Evolutionary conservation across 1,140 invertebrate species (phyloP).

Genomic region (Bombus haemorrhoidalis): DNA sequence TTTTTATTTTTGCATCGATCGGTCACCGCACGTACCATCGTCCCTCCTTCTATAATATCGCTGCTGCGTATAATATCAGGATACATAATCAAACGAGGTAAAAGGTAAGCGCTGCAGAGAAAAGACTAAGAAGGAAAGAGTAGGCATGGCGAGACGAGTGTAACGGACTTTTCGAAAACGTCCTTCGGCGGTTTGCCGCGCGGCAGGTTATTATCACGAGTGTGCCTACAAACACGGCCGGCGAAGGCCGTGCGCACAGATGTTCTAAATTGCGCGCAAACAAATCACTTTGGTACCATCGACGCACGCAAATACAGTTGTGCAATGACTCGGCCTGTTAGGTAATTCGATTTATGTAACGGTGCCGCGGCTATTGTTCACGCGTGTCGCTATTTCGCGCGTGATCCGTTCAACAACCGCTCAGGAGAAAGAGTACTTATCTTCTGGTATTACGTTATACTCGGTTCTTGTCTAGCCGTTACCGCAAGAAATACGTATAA

Average conservation of each 20-base stretch:
- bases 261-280: slow-evolving; percentile 70
- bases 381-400: slow-evolving; percentile 31
- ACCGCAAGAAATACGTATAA: not conserved
- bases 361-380: slow-evolving; percentile 59
- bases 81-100: no score
- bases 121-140: not conserved
- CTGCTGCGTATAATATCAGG: no score
- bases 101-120: not conserved
- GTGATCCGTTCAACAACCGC: not conserved
- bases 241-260: slow-evolving; percentile 64
- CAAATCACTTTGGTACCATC: slow-evolving; percentile 70
- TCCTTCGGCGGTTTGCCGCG: slow-evolving; percentile 32
- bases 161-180: slow-evolving; percentile 28
- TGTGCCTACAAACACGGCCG: slow-evolving; percentile 43
- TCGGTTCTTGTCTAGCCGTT: not conserved
- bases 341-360: slow-evolving; percentile 68
- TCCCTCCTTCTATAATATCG: not conserved
- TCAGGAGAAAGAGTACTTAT: not conserved
- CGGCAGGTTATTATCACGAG: slow-evolving; percentile 40
- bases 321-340: slow-evolving; percentile 60
- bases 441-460: not conserved
- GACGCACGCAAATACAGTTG: slow-evolving; percentile 68
- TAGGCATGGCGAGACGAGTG: not conserved
- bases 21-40: slow-evolving; percentile 3
- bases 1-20: slow-evolving; percentile 19